Evolutionary conservation across 1,140 invertebrate species (phyloP).

Genomic region (Geopemphigus sp.): DNA sequence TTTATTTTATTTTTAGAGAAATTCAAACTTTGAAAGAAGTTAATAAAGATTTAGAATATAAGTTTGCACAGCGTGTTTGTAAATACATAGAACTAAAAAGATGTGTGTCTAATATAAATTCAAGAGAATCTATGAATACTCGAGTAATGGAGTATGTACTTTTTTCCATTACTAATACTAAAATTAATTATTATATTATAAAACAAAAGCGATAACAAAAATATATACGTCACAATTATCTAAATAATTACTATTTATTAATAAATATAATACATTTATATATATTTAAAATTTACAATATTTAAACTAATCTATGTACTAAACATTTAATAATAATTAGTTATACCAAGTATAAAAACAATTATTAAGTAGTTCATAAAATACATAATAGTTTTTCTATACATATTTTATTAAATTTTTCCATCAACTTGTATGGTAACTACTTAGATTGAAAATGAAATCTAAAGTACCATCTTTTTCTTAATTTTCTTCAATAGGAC

Average conservation of each 20-base stretch:
- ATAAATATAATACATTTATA: no score
- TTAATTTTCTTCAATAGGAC: no score
- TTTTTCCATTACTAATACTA: background rate
- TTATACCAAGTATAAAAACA: background rate
- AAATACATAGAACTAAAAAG: slow-evolving; percentile 39
- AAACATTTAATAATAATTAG: background rate
- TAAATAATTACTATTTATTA: no score
- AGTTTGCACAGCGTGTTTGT: background rate
- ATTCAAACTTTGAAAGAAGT: slow-evolving; percentile 39
- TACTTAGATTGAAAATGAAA: no score
- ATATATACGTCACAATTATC: no score
- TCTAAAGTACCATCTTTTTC: no score
- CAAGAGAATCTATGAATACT: slow-evolving; percentile 26
- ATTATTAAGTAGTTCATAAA: background rate
- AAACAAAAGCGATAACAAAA: no score
- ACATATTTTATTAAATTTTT: background rate
- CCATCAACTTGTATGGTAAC: no score
- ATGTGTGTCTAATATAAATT: slow-evolving; percentile 16
- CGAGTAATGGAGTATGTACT: slow-evolving; percentile 43
- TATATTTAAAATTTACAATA: no score
- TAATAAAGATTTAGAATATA: slow-evolving; percentile 35
- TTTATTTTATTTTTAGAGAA: slow-evolving; percentile 27
- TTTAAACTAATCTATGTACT: no score
- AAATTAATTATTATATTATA: no score
- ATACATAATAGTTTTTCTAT: no score